Evolutionary conservation across 1,140 invertebrate species (phyloP), one percentile per base, ranked within the genome.

Genomic region (Maconellicoccus hirsutus): DNA sequence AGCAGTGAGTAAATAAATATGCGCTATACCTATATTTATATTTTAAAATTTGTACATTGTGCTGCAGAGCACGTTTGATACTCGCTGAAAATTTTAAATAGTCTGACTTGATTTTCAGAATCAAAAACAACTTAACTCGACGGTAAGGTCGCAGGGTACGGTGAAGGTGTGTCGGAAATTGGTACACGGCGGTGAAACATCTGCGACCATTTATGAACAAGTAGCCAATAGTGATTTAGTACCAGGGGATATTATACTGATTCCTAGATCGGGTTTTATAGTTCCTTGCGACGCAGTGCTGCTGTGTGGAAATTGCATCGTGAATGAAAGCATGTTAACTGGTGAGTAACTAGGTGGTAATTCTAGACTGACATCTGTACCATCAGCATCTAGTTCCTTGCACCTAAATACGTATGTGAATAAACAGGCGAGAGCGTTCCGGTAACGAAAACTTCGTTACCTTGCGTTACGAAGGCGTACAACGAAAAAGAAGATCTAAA

Each of bases 291-390:
- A 98, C 81, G 93, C 92, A 0, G 89, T 94, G 1, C 78, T 98
- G 23, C 81, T 97, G 1, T 86, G 86, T 63, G 95, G 96, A 1
- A 90, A 86, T 71, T 95, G 93, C 74, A 93, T 98, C 74, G 86
- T 98, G 14, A 96, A 98, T 79, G 96, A 98, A 82, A 93, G 92
- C 74, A 96, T 97, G 92, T 83, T 98, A 12, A 98, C 95, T 70
- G 93, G 92, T 93, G 78, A 85, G 71, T 74, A 52, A 16, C n/a
- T n/a, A n/a, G n/a, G n/a, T n/a, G n/a, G n/a, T n/a, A n/a, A n/a
- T n/a, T n/a, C n/a, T n/a, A n/a, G n/a, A n/a, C n/a, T n/a, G n/a
- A n/a, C n/a, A n/a, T n/a, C n/a, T n/a, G n/a, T n/a, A n/a, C n/a
- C n/a, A n/a, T n/a, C n/a, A n/a, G n/a, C n/a, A n/a, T n/a, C n/a